A percentile compares a stretch with the other conserved stretches of the same genome.
Conservation (phyloP, 2,113 vertebrate species). For the Gadus macrocephalus region DNA sequence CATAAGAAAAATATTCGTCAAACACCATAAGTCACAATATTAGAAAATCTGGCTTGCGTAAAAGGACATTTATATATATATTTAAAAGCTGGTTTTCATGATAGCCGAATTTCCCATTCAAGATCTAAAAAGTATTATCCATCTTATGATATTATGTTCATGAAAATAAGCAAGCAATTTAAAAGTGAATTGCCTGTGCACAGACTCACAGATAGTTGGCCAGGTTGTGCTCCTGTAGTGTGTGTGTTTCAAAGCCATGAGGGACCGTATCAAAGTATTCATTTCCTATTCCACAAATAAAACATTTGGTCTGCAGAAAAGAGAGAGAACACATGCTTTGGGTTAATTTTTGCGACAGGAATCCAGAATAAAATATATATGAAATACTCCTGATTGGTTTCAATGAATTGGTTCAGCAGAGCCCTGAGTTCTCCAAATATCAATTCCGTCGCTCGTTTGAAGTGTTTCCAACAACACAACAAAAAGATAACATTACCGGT, state of each 20-base stretch:
- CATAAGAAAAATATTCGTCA: conserved; percentile 4
- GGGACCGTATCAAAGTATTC: conserved; percentile 73
- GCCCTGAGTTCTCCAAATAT: too few species aligned
- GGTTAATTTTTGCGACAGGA: neutral
- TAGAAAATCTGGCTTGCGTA: too few species aligned
- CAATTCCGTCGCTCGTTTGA: too few species aligned
- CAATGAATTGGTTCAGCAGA: too few species aligned
- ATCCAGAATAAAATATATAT: too few species aligned
- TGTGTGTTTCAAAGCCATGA: conserved; percentile 74
- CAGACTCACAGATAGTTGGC: conserved; percentile 70
- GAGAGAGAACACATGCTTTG: conserved; percentile 11
- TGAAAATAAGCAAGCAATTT: neutral
- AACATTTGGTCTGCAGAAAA: conserved; percentile 70
- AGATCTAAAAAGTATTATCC: neutral
- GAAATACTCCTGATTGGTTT: too few species aligned
- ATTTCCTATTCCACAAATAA: conserved; percentile 73
- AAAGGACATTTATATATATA: neutral
- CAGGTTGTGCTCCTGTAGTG: conserved; percentile 74
- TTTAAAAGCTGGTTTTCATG: neutral
- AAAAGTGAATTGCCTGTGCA: too few species aligned
- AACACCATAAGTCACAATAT: neutral
- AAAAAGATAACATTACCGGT: too few species aligned
- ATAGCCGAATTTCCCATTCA: neutral
- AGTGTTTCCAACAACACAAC: too few species aligned
- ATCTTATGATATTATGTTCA: neutral